Evolutionary conservation across 2,113 vertebrate species (phyloP), one percentile per base, ranked within the genome.

Genomic region (Heterotilapia buettikoferi): DNA sequence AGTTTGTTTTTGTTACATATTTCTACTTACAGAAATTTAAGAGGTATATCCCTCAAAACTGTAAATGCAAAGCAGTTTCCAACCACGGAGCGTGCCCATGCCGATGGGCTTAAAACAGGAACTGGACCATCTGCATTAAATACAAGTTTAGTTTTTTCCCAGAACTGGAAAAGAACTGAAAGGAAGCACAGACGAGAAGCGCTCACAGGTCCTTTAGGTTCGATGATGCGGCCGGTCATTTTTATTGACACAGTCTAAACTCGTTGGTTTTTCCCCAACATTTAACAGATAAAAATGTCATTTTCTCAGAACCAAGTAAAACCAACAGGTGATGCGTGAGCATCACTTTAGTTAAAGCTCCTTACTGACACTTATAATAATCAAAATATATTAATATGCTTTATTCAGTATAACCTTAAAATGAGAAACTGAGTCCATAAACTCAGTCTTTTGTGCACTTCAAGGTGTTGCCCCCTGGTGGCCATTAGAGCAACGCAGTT

Each of bases 1-100:
- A 0, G 9, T 36, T 61, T 6, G 59, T 61, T 36, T 36, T 66
- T 66, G 2, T 66, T 66, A 0, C 31, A 36, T 12, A 63, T 63
- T 63, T 63, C 18, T 63, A 3, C 59, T 36, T 63, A n/a, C 6
- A 31, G 5, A 18, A 59, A 59, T 59, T 2, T 59, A 29, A 59
- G 56, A 31, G 7, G 4, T 14, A 59, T 33, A 16, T 33, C 5
- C 5, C 2, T 61, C 29, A 1, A 63, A 36, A 33, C 59, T 36
- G 31, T 7, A 36, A 2, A 11, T 0, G 29, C 0, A 0, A 63
- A 63, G 1, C 16, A 1, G 29, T 33, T 63, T 33, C 59, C 5
- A 33, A 33, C 57, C 29, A 59, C 2, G 5, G 1, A 29, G 24
- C 29, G 1, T 0, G 0, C 9, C 29, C 0, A 0, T 0, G 18